Conservation (phyloP, 35 echinoderm and acorn worm genomes). For the Heliocidaris erythrogramma region DNA sequence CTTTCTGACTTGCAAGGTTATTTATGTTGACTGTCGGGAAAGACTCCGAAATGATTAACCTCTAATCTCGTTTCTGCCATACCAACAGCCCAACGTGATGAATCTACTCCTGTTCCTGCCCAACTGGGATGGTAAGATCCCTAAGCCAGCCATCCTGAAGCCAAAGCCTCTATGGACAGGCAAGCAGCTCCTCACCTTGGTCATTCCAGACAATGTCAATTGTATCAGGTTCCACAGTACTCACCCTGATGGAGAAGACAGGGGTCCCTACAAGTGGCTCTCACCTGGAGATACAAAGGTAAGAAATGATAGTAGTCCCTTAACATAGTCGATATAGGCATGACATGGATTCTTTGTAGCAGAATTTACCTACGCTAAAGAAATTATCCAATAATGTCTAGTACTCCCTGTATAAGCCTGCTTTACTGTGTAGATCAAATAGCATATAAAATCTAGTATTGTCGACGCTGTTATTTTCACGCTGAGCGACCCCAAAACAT, state of each 20-base stretch:
- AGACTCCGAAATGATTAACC: no score
- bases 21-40: no score
- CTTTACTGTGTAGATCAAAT: no score
- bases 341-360: no score
- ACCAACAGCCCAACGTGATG: constrained; percentile 82
- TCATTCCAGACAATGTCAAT: constrained; percentile 90
- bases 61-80: neutral
- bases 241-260: constrained; percentile 96
- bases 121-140: constrained; percentile 93
- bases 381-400: no score
- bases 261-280: constrained; percentile 97
- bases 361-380: no score
- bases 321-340: no score
- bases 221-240: constrained; percentile 91
- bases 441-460: no score
- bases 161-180: constrained; percentile 96
- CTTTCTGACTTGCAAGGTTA: no score
- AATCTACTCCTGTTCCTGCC: constrained; percentile 96
- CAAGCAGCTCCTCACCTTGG: constrained; percentile 93
- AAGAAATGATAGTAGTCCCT: neutral
- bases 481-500: no score
- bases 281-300: constrained; percentile 99
- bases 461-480: no score
- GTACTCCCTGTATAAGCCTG: no score
- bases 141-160: constrained; percentile 94